Evolutionary conservation across 2,113 vertebrate species (phyloP).

Genomic region (Rhynchopsitta pachyrhyncha): DNA sequence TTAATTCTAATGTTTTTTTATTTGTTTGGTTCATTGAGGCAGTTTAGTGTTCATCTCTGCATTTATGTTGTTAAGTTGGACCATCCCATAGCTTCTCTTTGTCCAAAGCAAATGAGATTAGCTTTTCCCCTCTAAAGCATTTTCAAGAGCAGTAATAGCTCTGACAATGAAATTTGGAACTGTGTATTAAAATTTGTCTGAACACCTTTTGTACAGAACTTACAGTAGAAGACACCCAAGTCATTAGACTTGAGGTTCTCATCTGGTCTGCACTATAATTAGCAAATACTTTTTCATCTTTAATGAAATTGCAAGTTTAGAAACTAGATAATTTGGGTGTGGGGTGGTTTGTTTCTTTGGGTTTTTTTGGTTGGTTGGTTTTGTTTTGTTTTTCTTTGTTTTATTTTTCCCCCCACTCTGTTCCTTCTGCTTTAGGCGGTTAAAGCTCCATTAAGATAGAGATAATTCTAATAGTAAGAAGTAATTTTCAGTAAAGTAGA

Average conservation of each 20-base stretch:
- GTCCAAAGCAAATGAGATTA: background rate
- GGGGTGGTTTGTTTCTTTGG: background rate
- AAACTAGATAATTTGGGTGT: constrained; percentile 1
- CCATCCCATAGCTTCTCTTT: background rate
- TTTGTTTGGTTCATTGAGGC: background rate
- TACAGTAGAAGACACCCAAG: background rate
- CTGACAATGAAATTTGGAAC: background rate
- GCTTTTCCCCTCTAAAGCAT: background rate
- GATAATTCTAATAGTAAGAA: background rate
- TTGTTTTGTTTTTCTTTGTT: background rate
- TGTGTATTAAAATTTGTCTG: constrained; percentile 8
- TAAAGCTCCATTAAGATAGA: constrained; percentile 26
- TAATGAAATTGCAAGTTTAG: constrained; percentile 40
- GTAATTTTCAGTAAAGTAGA: background rate
- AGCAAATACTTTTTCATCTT: background rate
- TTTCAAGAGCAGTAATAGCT: background rate
- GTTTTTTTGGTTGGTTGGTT: background rate
- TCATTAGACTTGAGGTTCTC: background rate
- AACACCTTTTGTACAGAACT: background rate
- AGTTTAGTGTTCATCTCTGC: background rate
- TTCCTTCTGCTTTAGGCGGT: constrained; percentile 4
- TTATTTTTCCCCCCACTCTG: background rate
- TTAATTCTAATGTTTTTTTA: background rate
- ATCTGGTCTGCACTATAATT: background rate
- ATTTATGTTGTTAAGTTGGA: background rate